Percentiles rank a stretch among this genome's conserved stretches.
These are phyloP conservation scores for Ochotona princeps DNA, from an alignment of 2,113 vertebrate genomes.

Conservation along the genomic window DNA sequence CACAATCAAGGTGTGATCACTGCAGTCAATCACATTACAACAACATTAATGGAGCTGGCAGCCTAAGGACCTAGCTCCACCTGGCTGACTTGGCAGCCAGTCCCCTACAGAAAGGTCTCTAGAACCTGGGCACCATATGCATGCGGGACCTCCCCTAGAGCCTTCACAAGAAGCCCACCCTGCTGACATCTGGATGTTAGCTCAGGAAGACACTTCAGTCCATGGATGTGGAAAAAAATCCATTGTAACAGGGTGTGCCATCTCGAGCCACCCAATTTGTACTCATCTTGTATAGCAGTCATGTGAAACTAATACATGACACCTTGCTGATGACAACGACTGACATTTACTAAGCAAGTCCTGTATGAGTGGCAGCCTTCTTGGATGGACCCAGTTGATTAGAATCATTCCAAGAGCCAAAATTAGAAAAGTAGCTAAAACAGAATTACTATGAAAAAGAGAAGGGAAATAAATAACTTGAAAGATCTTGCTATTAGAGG, in stretches of 20 bases:
- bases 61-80: background rate
- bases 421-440: conserved; percentile 19
- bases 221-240: background rate
- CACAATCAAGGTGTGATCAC: background rate
- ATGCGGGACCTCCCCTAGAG: background rate
- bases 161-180: background rate
- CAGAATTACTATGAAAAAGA: background rate
- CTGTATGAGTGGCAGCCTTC: background rate
- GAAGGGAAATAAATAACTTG: background rate
- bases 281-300: background rate
- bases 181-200: background rate
- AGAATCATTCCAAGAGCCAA: background rate
- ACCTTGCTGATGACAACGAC: background rate
- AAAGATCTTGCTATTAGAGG: background rate
- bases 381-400: background rate
- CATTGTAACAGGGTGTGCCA: background rate
- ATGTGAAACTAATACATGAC: background rate
- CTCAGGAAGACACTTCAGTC: background rate
- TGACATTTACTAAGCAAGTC: background rate
- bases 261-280: background rate
- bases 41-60: background rate
- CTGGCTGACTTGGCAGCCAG: background rate
- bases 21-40: background rate
- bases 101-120: background rate
- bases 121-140: background rate